phyloP scores from a whole-genome alignment of 1,140 invertebrate species.

The Drosophila oshimai region DNA sequence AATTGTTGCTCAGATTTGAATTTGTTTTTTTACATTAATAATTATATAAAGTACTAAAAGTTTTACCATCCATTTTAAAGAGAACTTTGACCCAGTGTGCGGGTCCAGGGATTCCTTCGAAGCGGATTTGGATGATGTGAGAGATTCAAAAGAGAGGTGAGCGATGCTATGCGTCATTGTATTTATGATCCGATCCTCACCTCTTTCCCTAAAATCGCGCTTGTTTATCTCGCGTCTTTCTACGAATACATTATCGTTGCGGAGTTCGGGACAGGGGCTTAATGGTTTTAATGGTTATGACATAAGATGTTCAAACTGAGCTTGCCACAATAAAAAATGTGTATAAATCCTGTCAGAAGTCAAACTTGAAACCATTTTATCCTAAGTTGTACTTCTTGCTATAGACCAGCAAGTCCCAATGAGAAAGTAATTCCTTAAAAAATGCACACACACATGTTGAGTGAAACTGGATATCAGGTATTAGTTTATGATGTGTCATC shows the following conservation, averaged over 20 bases:
- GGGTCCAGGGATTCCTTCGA: slow-evolving; percentile 24
- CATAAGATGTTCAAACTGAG: neutral
- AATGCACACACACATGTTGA: slow-evolving; percentile 4
- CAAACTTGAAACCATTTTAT: slow-evolving; percentile 89
- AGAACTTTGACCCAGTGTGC: slow-evolving; percentile 5
- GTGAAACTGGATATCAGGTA: slow-evolving; percentile 11
- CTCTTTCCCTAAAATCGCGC: neutral
- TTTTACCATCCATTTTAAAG: neutral
- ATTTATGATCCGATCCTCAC: slow-evolving; percentile 20
- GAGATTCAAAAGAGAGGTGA: slow-evolving; percentile 14
- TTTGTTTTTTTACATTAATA: too few species aligned
- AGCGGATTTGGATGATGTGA: slow-evolving; percentile 6
- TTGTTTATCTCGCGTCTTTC: slow-evolving; percentile 21
- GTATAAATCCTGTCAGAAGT: slow-evolving; percentile 84
- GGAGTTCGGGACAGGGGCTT: slow-evolving; percentile 2
- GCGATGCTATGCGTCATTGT: slow-evolving; percentile 21
- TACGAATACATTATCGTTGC: slow-evolving; percentile 7
- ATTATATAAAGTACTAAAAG: too few species aligned
- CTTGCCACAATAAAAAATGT: neutral
- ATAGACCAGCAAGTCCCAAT: slow-evolving; percentile 77
- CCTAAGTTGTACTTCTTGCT: slow-evolving; percentile 88
- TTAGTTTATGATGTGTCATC: slow-evolving; percentile 24
- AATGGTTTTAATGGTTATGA: slow-evolving; percentile 6
- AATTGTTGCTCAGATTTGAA: too few species aligned
- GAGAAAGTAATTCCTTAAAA: neutral